Evolutionary conservation across 92 coral and sea anemone genomes (phyloP).

Genomic region (Heteractis magnifica): DNA sequence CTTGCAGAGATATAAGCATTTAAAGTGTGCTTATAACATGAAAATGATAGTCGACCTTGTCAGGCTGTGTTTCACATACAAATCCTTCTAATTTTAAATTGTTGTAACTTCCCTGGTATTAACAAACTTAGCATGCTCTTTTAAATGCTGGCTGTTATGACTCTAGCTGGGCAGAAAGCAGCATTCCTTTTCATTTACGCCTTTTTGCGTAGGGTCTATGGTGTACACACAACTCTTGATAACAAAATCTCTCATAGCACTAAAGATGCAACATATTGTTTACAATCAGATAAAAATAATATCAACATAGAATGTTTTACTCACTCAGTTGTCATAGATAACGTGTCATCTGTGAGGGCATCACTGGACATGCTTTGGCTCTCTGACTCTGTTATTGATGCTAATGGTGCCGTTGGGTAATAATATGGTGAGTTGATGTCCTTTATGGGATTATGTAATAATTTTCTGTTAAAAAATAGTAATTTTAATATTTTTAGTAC

Average conservation of each 20-base stretch:
- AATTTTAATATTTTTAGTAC: not conserved
- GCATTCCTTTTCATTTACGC: too few species aligned
- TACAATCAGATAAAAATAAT: not conserved
- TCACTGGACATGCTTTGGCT: slow-evolving; percentile 94
- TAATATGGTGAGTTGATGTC: slow-evolving; percentile 63
- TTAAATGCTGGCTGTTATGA: too few species aligned
- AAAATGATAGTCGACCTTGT: too few species aligned
- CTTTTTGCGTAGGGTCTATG: too few species aligned
- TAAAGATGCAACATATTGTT: not conserved
- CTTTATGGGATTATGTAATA: slow-evolving; percentile 65
- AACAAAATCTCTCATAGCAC: not conserved
- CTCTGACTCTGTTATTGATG: slow-evolving; percentile 83
- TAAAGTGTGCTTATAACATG: too few species aligned
- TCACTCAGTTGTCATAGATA: slow-evolving; percentile 72
- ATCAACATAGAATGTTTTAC: slow-evolving; percentile 54
- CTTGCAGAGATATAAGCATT: too few species aligned
- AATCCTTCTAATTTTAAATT: too few species aligned
- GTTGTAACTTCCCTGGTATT: too few species aligned
- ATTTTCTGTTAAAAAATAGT: slow-evolving; percentile 47
- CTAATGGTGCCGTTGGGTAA: slow-evolving; percentile 82
- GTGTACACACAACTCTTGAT: not conserved
- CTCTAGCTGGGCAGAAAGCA: too few species aligned
- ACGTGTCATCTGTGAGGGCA: slow-evolving; percentile 92
- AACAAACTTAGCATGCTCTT: too few species aligned
- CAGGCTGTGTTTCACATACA: too few species aligned